These are phyloP conservation scores for Eurytoma adleriae DNA, from an alignment of 2,888 invertebrate genomes.

Conservation along the genomic window DNA sequence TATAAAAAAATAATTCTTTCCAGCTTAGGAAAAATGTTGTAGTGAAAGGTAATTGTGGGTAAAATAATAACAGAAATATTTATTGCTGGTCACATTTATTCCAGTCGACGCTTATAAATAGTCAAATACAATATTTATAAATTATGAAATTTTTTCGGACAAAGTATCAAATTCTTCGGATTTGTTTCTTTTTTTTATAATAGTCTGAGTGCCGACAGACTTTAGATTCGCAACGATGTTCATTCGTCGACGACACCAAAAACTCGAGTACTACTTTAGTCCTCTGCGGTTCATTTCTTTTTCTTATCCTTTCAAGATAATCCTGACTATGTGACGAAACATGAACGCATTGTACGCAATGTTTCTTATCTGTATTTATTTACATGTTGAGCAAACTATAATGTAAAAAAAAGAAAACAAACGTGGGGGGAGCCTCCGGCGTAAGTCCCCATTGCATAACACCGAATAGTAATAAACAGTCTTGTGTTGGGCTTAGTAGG, in stretches of 20 bases:
- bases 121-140: slow-evolving; percentile 66
- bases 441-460: slow-evolving; percentile 60
- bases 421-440: slow-evolving; percentile 40
- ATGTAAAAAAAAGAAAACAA: slow-evolving; percentile 59
- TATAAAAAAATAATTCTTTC: background rate
- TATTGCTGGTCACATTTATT: slow-evolving; percentile 70
- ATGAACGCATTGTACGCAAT: slow-evolving; percentile 42
- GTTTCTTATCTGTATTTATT: slow-evolving; percentile 53
- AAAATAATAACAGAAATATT: slow-evolving; percentile 41
- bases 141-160: slow-evolving; percentile 55
- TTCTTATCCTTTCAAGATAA: slow-evolving; percentile 18
- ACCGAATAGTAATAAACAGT: slow-evolving; percentile 71
- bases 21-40: background rate
- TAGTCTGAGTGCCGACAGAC: slow-evolving; percentile 35
- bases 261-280: slow-evolving; percentile 45
- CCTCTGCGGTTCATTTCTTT: slow-evolving; percentile 1
- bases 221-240: slow-evolving; percentile 36
- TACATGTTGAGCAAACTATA: slow-evolving; percentile 57
- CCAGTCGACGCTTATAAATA: slow-evolving; percentile 68
- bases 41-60: background rate
- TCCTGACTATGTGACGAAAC: slow-evolving; percentile 55
- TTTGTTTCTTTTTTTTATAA: slow-evolving; percentile 53
- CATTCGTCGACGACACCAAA: slow-evolving; percentile 42
- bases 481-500: slow-evolving; percentile 69
- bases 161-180: slow-evolving; percentile 56